A percentile compares a stretch with the other conserved stretches of the same genome.
Evolutionary conservation across 2,113 vertebrate genomes (phyloP).

Genomic region (Delphinapterus leucas): DNA sequence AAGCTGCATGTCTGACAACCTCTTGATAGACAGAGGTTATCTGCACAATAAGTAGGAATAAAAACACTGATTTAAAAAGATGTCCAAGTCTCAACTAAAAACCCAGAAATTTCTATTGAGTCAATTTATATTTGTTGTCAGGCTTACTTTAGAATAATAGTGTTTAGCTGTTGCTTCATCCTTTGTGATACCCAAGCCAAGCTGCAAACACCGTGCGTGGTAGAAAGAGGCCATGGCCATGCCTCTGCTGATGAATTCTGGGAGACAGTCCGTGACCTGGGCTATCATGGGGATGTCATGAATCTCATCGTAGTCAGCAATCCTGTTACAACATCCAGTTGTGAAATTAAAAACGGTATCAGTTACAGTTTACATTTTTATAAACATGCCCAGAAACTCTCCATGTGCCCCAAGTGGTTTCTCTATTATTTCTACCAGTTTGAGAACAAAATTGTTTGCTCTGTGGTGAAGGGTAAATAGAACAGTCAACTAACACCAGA

Average conservation of each 20-base stretch:
- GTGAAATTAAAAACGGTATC: neutral
- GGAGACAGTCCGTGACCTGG: conserved; percentile 79
- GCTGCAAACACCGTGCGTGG: conserved; percentile 85
- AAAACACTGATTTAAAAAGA: neutral
- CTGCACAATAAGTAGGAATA: neutral
- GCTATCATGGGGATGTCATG: conserved; percentile 73
- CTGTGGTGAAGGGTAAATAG: neutral
- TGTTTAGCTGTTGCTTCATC: conserved; percentile 73
- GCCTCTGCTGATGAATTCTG: conserved; percentile 80
- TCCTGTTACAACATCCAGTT: conserved; percentile 67
- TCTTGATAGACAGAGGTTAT: neutral
- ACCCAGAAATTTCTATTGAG: neutral
- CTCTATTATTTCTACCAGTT: neutral
- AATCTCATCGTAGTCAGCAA: conserved; percentile 74
- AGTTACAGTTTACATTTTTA: neutral
- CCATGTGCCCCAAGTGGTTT: neutral
- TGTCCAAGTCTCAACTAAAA: neutral
- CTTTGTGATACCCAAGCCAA: conserved; percentile 80
- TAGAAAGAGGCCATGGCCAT: conserved; percentile 86
- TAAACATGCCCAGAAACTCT: neutral
- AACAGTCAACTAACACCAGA: neutral
- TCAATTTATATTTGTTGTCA: neutral
- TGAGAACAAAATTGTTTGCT: neutral
- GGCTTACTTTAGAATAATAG: conserved; percentile 81
- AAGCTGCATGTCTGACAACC: neutral